phyloP scores from a whole-genome alignment of 2,888 invertebrate genomes.

The Nemurella pictetii region DNA sequence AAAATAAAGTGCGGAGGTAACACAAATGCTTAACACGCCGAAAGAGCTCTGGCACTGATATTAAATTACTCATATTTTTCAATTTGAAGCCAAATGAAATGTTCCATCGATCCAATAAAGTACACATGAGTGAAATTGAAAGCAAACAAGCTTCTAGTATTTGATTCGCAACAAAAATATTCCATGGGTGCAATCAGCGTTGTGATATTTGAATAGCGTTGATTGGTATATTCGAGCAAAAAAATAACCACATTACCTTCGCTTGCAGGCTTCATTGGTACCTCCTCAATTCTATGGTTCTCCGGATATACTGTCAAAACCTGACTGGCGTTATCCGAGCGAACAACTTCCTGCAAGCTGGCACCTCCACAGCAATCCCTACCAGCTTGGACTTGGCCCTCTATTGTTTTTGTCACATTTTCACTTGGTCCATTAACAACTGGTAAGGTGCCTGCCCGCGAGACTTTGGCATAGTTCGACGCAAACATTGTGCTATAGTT shows the following conservation, averaged over 20 bases:
- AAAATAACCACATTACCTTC: not conserved
- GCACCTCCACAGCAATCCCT: not conserved
- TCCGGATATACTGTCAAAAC: not conserved
- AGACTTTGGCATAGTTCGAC: constrained; percentile 12
- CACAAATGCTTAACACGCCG: too few species aligned
- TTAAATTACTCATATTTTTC: too few species aligned
- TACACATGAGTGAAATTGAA: not conserved
- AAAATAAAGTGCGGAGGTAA: too few species aligned
- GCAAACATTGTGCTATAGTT: not conserved
- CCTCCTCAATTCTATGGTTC: not conserved
- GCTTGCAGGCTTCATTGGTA: not conserved
- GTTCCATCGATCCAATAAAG: too few species aligned
- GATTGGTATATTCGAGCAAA: not conserved
- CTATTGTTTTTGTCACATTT: not conserved
- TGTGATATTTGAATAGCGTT: not conserved
- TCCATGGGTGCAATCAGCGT: not conserved
- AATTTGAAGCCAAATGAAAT: too few species aligned
- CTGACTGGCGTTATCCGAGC: not conserved
- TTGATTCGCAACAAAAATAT: not conserved
- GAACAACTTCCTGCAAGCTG: not conserved
- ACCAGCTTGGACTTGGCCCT: not conserved
- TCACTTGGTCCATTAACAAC: not conserved
- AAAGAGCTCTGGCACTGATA: too few species aligned
- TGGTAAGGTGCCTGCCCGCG: not conserved
- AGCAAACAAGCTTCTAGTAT: too few species aligned